Conservation (phyloP, 2,888 invertebrate genomes). For the Epiblema foenella region DNA sequence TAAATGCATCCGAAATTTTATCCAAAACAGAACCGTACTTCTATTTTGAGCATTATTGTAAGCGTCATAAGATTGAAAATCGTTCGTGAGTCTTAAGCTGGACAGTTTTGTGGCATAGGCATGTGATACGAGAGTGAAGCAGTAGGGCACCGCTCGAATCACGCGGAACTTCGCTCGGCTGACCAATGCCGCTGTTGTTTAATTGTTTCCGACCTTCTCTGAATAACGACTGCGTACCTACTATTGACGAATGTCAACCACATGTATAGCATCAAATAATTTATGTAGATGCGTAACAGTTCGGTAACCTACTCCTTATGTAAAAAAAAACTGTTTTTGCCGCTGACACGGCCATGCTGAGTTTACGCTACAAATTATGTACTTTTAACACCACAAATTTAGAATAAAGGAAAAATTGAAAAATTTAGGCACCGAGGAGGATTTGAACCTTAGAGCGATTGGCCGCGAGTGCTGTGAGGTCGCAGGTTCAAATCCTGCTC, state of each 20-base stretch:
- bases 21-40: neutral
- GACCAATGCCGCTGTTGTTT: constrained; percentile 80
- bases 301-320: neutral
- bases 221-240: constrained; percentile 74
- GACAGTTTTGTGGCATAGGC: constrained; percentile 49
- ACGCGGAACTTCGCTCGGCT: constrained; percentile 82
- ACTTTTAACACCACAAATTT: too few relatives aligned
- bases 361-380: too few relatives aligned
- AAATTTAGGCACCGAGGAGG: too few relatives aligned
- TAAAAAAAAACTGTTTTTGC: too few relatives aligned
- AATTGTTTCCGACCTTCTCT: constrained; percentile 83
- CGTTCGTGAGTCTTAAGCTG: neutral
- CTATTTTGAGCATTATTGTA: neutral
- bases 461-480: too few relatives aligned
- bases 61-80: constrained; percentile 10
- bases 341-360: too few relatives aligned
- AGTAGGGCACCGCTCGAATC: constrained; percentile 69
- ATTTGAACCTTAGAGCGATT: too few relatives aligned
- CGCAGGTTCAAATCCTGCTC: too few relatives aligned
- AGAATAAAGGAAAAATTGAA: too few relatives aligned
- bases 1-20: constrained; percentile 22
- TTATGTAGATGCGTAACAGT: constrained; percentile 45
- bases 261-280: constrained; percentile 66
- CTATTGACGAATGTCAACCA: constrained; percentile 79
- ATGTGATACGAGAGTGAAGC: constrained; percentile 70